Base-by-base conservation (phyloP, 2,797 vertebrate genomes). In the Chromis chromis region DNA sequence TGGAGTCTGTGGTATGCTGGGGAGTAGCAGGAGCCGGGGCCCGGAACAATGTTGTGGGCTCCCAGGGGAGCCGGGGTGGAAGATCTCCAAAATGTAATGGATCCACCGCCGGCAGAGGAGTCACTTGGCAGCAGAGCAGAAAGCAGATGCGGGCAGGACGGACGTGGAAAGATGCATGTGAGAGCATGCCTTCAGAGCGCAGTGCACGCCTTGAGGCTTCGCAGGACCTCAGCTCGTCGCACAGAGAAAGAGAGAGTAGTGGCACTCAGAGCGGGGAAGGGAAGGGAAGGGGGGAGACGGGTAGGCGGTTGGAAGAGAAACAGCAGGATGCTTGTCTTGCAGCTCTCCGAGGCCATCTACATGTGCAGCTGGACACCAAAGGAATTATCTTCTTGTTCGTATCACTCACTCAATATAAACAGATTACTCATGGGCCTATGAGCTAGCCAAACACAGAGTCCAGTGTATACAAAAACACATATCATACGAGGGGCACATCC, bases 361-460 rank as follows among this genome's bases (percentile, higher is more conserved):
- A 77, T 72, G 77, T 76, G 83, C 91, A 91, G 86, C 91, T 91
- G 88, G 86, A 87, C 89, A 64, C 85, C 86, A 79, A 75, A 86
- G 89, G 78, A 89, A 86, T 68, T 28, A 66, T 68, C 86, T 88
- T 79, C 85, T 82, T 55, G 81, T 81, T 87, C 70, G 63, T 69
- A 85, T 89, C 85, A 56, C 82, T 90, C 79, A 58, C 65, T 36
- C 65, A 81, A 64, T 88, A 71, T 94, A 93, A 93, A 94, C 92
- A 94, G 58, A 90, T 90, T 86, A 87, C 86, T 92, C 88, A 81
- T 1, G 24, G 63, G 78, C 83, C 78, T 56, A 67, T 67, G 54
- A 65, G 65, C 75, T 3, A 4, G 84, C 85, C 82, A 91, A 91
- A 89, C 86, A 88, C 83, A 64, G 65, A 82, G 76, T 36, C 81